Percentiles rank a stretch among this genome's conserved stretches.
Evolutionary conservation across 2,888 invertebrate genomes (phyloP).

Genomic region (Augochlorella aurata): DNA sequence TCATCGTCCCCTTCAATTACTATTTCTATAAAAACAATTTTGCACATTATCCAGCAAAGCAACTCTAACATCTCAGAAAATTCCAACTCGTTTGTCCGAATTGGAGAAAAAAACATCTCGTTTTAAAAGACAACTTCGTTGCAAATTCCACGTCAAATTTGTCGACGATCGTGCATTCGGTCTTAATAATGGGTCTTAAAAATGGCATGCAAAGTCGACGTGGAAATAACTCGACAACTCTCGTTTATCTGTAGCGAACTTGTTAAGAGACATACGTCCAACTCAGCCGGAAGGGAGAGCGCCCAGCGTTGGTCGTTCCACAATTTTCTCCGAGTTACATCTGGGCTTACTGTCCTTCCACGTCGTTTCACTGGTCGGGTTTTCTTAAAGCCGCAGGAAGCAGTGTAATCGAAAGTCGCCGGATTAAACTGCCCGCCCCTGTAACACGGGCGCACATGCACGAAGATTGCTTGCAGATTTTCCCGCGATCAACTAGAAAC

Average conservation of each 20-base stretch:
- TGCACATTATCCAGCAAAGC: no score
- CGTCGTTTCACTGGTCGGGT: constrained; percentile 18
- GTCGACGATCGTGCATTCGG: no score
- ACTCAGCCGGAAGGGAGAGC: background rate
- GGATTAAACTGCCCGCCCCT: constrained; percentile 4
- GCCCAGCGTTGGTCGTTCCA: background rate
- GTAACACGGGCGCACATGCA: constrained; percentile 7
- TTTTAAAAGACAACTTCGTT: no score
- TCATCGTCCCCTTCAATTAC: no score
- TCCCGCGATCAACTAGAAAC: constrained; percentile 24
- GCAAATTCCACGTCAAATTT: no score
- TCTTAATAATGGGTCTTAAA: no score
- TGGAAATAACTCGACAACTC: background rate
- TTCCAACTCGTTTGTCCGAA: no score
- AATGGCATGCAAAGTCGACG: background rate
- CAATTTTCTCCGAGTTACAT: constrained; percentile 37
- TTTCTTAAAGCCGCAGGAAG: constrained; percentile 23
- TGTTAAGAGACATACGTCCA: background rate
- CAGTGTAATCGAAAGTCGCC: constrained; percentile 37
- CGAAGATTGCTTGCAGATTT: constrained; percentile 46
- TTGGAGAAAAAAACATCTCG: no score
- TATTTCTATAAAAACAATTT: no score
- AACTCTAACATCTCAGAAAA: no score
- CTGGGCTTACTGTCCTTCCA: constrained; percentile 26
- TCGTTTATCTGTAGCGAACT: background rate